Percentiles rank a stretch among this genome's conserved stretches.
These are phyloP conservation scores for Scomberomorus guttatus DNA, from an alignment of 2,797 vertebrate species.

Conservation along the genomic window DNA sequence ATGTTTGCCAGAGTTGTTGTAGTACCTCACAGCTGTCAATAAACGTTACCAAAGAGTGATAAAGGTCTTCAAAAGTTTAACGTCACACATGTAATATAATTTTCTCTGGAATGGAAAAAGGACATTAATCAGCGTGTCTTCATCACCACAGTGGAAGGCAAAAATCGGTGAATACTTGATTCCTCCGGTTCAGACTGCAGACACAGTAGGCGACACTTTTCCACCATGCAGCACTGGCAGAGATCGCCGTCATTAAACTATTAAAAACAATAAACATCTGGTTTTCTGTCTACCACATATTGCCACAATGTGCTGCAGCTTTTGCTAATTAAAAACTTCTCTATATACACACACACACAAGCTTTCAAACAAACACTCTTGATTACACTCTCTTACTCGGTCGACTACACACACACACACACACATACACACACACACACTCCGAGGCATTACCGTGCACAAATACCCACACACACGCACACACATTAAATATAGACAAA, in stretches of 20 bases:
- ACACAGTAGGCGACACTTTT: slow-evolving; percentile 53
- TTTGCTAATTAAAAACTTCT: slow-evolving; percentile 77
- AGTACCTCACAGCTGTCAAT: not conserved
- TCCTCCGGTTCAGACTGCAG: slow-evolving; percentile 40
- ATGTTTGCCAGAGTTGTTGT: not conserved
- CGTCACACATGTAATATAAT: not conserved
- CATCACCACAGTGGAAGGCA: slow-evolving; percentile 19
- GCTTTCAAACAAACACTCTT: slow-evolving; percentile 51
- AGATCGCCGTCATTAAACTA: slow-evolving; percentile 64
- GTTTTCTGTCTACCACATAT: slow-evolving; percentile 68
- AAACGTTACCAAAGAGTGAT: not conserved
- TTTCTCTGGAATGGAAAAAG: slow-evolving; percentile 24
- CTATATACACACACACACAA: slow-evolving; percentile 20
- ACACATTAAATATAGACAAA: slow-evolving; percentile 67
- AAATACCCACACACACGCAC: slow-evolving; percentile 22
- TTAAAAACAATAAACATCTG: slow-evolving; percentile 81
- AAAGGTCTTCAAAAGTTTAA: not conserved
- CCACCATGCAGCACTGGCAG: slow-evolving; percentile 44
- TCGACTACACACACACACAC: slow-evolving; percentile 36
- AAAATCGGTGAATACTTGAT: slow-evolving; percentile 20
- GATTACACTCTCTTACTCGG: slow-evolving; percentile 38
- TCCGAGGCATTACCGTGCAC: slow-evolving; percentile 15
- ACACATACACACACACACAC: slow-evolving; percentile 18
- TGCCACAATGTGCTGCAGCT: slow-evolving; percentile 72
- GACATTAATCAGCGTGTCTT: slow-evolving; percentile 22